A percentile compares a stretch with the other conserved stretches of the same genome.
These are phyloP conservation scores for Sebastes fasciatus DNA, from an alignment of 2,113 vertebrate genomes.

Conservation along the genomic window DNA sequence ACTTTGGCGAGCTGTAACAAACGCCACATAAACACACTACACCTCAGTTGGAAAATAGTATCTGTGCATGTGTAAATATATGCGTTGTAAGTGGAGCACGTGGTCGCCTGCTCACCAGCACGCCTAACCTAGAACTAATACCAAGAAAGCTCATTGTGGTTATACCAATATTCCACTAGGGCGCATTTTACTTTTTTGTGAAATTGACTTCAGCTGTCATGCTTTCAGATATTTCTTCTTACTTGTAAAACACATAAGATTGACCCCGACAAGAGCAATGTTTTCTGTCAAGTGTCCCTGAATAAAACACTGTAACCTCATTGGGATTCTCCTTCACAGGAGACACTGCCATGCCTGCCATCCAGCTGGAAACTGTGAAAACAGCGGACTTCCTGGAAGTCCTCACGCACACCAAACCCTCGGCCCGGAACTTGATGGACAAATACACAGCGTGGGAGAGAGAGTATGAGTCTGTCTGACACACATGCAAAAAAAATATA, in stretches of 20 bases:
- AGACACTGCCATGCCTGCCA: constrained; percentile 70
- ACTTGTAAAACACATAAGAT: too few relatives aligned
- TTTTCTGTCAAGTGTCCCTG: neutral
- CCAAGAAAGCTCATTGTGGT: too few relatives aligned
- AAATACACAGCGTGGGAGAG: constrained; percentile 91
- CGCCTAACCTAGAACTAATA: too few relatives aligned
- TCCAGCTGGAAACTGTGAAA: constrained; percentile 89
- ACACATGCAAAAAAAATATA: neutral
- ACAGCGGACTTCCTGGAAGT: constrained; percentile 92
- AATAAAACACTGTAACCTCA: neutral
- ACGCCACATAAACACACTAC: neutral
- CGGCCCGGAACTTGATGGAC: constrained; percentile 88
- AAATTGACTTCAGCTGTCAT: too few relatives aligned
- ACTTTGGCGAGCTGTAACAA: neutral
- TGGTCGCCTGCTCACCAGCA: neutral
- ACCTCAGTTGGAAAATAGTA: neutral
- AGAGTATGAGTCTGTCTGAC: constrained; percentile 92
- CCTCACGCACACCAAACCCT: constrained; percentile 91
- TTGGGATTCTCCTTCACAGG: constrained; percentile 60
- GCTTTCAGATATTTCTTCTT: too few relatives aligned
- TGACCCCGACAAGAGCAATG: neutral
- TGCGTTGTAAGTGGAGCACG: neutral
- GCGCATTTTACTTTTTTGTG: too few relatives aligned
- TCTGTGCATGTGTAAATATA: neutral
- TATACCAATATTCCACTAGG: too few relatives aligned